A percentile compares a stretch with the other conserved stretches of the same genome.
Evolutionary conservation across 1,140 invertebrate genomes (phyloP).

Genomic region (Pseudachorutes palmiensis): DNA sequence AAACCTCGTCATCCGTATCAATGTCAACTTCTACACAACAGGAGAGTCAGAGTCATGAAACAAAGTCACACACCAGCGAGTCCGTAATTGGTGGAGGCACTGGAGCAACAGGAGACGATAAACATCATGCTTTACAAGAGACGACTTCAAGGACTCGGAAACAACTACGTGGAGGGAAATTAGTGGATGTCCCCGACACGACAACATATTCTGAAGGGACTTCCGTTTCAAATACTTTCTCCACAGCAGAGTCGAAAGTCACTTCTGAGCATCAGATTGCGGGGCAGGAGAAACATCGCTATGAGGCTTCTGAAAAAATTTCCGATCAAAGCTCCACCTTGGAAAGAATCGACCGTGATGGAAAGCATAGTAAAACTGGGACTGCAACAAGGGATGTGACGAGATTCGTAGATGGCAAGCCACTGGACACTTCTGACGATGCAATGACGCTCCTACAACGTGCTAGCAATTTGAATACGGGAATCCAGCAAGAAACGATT

Average conservation of each 20-base stretch:
- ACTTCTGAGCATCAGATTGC: not conserved
- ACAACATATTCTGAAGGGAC: too few relatives aligned
- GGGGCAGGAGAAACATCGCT: not conserved
- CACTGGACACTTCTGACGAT: not conserved
- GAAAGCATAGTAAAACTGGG: too few relatives aligned
- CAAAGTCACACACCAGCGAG: not conserved
- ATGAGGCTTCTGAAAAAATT: not conserved
- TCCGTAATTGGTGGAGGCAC: not conserved
- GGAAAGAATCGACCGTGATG: too few relatives aligned
- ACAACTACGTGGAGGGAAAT: slow-evolving; percentile 29
- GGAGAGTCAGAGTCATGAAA: not conserved
- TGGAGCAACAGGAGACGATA: not conserved
- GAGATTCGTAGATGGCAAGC: not conserved
- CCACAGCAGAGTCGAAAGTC: not conserved
- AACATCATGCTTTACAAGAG: not conserved
- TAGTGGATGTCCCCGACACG: slow-evolving; percentile 15
- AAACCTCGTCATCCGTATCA: not conserved
- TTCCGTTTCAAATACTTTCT: too few relatives aligned
- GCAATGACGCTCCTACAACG: not conserved
- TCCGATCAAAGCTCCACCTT: too few relatives aligned
- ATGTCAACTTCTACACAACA: not conserved
- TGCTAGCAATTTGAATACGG: not conserved
- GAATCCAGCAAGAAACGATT: not conserved
- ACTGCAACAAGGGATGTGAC: not conserved
- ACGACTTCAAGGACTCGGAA: not conserved